Conservation (phyloP, 2,113 vertebrate species). For the Mesembrinibis cayennensis region DNA sequence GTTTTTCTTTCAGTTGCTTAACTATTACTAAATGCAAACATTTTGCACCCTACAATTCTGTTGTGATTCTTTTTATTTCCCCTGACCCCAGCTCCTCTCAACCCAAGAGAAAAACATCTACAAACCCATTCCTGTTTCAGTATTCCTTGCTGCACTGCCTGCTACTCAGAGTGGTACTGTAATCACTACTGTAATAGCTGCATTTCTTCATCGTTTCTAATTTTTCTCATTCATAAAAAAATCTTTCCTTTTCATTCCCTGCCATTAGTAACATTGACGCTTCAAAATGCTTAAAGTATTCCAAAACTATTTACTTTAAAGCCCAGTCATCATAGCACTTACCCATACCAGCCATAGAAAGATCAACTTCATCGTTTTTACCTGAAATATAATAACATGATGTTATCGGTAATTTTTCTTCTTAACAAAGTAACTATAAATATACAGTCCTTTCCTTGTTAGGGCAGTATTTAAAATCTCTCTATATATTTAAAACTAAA, state of each 20-base stretch:
- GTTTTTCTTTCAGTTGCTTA: background rate
- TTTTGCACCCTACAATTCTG: background rate
- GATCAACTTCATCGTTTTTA: conserved; percentile 54
- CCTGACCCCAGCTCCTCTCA: background rate
- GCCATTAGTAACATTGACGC: background rate
- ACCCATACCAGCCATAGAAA: conserved; percentile 73
- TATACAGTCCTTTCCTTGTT: background rate
- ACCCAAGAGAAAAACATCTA: background rate
- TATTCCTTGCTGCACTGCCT: background rate
- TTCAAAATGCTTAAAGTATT: background rate
- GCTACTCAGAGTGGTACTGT: background rate
- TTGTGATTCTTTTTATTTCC: background rate
- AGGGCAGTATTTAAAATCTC: background rate
- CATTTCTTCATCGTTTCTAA: background rate
- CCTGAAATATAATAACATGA: conserved; percentile 62
- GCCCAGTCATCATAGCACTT: conserved; percentile 34
- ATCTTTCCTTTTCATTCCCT: background rate
- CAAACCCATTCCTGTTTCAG: background rate
- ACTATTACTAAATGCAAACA: background rate
- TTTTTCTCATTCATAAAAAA: background rate
- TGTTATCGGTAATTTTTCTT: conserved; percentile 1
- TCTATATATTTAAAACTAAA: background rate
- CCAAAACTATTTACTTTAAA: background rate
- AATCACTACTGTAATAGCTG: background rate
- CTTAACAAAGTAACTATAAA: background rate